These are phyloP conservation scores for Artibeus jamaicensis DNA, from an alignment of 2,797 vertebrate species.

Conservation along the genomic window DNA sequence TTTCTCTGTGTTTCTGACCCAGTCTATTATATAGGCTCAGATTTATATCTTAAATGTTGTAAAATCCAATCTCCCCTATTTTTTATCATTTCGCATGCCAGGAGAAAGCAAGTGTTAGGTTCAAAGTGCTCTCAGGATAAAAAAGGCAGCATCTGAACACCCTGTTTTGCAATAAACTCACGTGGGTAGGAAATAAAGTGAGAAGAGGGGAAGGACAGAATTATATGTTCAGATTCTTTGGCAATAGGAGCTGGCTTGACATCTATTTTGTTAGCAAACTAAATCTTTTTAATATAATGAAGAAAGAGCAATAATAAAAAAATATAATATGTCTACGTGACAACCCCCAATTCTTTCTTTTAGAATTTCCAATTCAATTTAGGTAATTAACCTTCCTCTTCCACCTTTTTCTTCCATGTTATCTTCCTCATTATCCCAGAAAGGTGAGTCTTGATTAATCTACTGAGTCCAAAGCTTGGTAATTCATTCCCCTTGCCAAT, in stretches of 20 bases:
- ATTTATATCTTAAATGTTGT: constrained; percentile 8
- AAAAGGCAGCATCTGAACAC: neutral
- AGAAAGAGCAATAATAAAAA: neutral
- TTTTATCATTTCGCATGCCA: neutral
- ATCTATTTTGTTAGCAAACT: neutral
- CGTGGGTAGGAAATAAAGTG: neutral
- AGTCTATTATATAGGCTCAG: neutral
- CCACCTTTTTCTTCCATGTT: neutral
- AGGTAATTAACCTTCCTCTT: neutral
- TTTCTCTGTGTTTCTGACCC: neutral
- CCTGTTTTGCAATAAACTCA: neutral
- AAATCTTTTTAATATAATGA: neutral
- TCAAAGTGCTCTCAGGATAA: neutral
- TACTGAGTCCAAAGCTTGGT: neutral
- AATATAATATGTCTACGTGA: neutral
- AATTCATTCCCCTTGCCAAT: neutral
- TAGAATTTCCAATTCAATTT: neutral
- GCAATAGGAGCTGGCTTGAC: neutral
- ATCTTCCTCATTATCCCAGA: neutral
- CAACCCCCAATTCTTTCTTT: neutral
- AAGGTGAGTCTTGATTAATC: neutral
- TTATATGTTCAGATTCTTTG: neutral
- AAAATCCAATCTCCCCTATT: neutral
- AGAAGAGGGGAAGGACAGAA: neutral
- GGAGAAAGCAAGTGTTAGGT: neutral